These are phyloP conservation scores for Neopelma chrysocephalum DNA, from an alignment of 2,797 vertebrate genomes.

Conservation along the genomic window DNA sequence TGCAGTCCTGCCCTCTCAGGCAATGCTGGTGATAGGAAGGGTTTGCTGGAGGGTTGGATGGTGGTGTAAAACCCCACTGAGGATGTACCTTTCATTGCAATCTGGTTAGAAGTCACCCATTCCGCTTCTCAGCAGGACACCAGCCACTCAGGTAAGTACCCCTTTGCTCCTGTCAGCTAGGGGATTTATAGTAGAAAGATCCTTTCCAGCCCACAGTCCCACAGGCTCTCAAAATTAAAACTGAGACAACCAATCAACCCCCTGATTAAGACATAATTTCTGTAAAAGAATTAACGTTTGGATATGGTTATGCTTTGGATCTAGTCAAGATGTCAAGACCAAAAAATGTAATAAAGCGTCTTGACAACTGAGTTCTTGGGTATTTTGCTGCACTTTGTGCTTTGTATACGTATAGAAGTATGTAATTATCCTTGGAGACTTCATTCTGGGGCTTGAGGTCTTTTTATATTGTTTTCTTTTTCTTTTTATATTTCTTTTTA, in stretches of 20 bases:
- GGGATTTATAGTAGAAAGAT: background rate
- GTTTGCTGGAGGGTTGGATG: background rate
- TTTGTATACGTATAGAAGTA: background rate
- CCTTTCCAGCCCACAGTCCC: background rate
- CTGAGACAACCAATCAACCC: background rate
- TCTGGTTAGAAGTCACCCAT: background rate
- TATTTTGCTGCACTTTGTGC: background rate
- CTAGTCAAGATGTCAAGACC: background rate
- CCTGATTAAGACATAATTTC: background rate
- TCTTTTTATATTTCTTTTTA: background rate
- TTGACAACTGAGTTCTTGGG: background rate
- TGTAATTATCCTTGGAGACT: background rate
- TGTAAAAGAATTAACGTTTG: background rate
- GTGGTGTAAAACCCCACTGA: background rate
- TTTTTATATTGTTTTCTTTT: background rate
- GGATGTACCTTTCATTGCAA: background rate
- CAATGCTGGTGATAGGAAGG: background rate
- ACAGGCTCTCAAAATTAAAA: background rate
- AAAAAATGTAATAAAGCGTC: background rate
- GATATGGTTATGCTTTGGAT: background rate
- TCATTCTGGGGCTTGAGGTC: background rate
- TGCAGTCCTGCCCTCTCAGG: background rate
- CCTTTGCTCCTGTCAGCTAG: background rate
- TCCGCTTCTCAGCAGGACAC: accelerated
- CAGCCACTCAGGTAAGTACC: accelerated